Evolutionary conservation across 1,140 invertebrate genomes (phyloP).

Genomic region (Sminthurinus signatus): DNA sequence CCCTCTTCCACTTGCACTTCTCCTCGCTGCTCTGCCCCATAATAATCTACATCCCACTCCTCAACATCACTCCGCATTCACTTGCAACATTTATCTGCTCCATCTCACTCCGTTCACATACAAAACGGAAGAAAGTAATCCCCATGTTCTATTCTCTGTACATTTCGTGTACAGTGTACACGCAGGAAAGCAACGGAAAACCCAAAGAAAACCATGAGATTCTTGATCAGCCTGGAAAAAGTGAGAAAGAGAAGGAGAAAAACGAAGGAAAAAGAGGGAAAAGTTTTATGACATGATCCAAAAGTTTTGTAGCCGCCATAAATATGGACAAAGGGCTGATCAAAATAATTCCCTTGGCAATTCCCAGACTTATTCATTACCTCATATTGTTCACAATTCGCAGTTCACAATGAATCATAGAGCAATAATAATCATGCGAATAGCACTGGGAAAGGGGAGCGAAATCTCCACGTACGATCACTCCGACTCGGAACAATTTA

Average conservation of each 20-base stretch:
- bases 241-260: too few relatives aligned
- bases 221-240: too few relatives aligned
- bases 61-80: not conserved
- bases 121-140: too few relatives aligned
- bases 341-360: slow-evolving; percentile 28
- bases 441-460: too few relatives aligned
- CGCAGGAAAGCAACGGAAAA: not conserved
- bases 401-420: slow-evolving; percentile 17
- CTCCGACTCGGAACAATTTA: not conserved
- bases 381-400: slow-evolving; percentile 8
- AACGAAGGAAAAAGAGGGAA: too few relatives aligned
- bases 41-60: too few relatives aligned
- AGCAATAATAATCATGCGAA: too few relatives aligned
- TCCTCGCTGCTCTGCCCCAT: not conserved
- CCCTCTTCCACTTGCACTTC: slow-evolving; percentile 1
- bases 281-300: too few relatives aligned
- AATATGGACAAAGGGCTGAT: slow-evolving; percentile 17
- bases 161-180: not conserved
- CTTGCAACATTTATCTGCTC: too few relatives aligned
- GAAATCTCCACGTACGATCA: too few relatives aligned
- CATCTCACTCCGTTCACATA: too few relatives aligned
- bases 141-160: too few relatives aligned
- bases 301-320: slow-evolving; percentile 1
- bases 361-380: slow-evolving; percentile 24
- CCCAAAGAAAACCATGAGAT: not conserved